Evolutionary conservation across 2,888 invertebrate species (phyloP).

Genomic region (Caenorhabditis sp.): DNA sequence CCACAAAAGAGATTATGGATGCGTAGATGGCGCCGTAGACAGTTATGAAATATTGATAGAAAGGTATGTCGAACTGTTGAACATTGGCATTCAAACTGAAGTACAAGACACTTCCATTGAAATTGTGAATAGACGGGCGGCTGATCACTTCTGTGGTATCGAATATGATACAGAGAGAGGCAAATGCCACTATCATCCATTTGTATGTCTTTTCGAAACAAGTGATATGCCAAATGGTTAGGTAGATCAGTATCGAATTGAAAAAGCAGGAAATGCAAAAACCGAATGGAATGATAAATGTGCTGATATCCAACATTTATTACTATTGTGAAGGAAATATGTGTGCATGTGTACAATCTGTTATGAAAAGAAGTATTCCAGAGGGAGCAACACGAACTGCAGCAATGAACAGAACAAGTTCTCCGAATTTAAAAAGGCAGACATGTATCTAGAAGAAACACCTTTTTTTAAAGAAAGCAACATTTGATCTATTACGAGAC

Average conservation of each 20-base stretch:
- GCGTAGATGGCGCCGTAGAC: background rate
- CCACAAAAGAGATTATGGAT: constrained; percentile 7
- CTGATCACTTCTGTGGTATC: background rate
- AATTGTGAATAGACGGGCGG: background rate
- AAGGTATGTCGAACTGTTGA: background rate
- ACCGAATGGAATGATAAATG: background rate
- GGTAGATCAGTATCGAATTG: background rate
- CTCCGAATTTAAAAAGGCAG: no score
- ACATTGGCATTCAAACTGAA: background rate
- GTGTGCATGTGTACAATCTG: background rate
- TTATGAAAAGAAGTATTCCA: background rate
- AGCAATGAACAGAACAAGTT: no score
- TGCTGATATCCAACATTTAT: background rate
- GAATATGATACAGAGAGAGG: background rate
- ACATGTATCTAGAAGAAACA: no score
- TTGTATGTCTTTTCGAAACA: background rate
- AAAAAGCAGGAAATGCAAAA: background rate
- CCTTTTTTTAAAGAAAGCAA: no score
- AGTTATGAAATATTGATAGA: background rate
- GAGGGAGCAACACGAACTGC: background rate
- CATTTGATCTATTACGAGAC: no score
- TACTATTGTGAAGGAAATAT: no score
- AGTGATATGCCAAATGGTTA: background rate
- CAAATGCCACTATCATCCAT: background rate
- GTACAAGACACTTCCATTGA: background rate